Evolutionary conservation across 1,140 invertebrate genomes (phyloP), one percentile per base, ranked within the genome.

Genomic region (Calliphora vicina): DNA sequence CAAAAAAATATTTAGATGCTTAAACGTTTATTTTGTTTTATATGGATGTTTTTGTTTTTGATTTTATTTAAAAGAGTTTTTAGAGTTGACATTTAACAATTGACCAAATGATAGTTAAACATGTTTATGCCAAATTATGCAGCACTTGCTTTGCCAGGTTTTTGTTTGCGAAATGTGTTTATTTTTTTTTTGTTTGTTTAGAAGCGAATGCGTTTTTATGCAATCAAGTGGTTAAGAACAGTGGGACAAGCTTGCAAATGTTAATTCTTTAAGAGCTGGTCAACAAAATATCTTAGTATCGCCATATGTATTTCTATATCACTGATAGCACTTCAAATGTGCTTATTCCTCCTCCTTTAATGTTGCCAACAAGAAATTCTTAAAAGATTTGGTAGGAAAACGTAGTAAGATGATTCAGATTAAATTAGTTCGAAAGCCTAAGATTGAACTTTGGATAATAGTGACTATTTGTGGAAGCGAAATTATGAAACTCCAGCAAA

Each of bases 71-170:
- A 57, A n/a, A 17, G 50, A 57, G 15, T n/a, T 42, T 35, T 72
- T 71, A 20, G 17, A 25, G 74, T 80, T 72, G 83, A 78, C 74
- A 78, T 78, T 78, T 78, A 25, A 78, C 74, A 78, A 78, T 78
- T 78, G 74, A 20, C 74, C 74, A 78, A 78, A 78, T 78, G 74
- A 78, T 78, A 43, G 74, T 45, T 78, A 43, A 78, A 78, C 74
- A 78, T 78, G 74, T 78, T 78, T 78, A 43, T 78, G 74, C 71
- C 78, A 83, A 83, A 83, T 83, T 83, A 81, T 81, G 83, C 83
- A 83, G 83, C 83, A 83, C 83, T 81, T 81, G 78, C 61, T 78
- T 78, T 78, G 74, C 23, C 35, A 43, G 35, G 74, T 25, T 78
- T 23, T 45, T 43, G 17, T 23, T 76, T 23, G n/a, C 35, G 35